Percentiles rank a stretch among this genome's conserved stretches.
phyloP scores from a whole-genome alignment of 2,797 vertebrate genomes.

The Numenius phaeopus region DNA sequence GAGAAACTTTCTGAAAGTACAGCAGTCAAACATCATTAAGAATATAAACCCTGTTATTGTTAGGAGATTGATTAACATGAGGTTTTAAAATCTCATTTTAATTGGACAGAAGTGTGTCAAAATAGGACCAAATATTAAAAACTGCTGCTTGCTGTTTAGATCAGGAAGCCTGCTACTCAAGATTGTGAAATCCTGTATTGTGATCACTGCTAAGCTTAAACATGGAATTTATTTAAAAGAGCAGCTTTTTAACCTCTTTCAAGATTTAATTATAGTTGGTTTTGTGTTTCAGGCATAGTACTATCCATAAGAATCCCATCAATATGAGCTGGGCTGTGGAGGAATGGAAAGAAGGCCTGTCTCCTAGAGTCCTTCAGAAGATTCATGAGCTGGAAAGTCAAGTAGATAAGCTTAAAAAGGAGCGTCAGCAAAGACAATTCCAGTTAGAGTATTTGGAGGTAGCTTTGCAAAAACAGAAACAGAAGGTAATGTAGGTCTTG shows the following conservation, averaged over 20 bases:
- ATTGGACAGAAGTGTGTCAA: neutral
- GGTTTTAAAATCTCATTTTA: neutral
- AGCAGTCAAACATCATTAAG: neutral
- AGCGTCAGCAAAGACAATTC: slow-evolving; percentile 90
- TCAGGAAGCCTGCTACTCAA: neutral
- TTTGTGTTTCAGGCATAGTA: neutral
- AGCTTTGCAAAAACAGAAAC: slow-evolving; percentile 91
- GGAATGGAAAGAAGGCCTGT: slow-evolving; percentile 95
- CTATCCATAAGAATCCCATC: neutral
- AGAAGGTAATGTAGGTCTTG: slow-evolving; percentile 82
- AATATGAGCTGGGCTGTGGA: slow-evolving; percentile 94
- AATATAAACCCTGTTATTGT: neutral
- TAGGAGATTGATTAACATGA: neutral
- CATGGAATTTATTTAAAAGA: neutral
- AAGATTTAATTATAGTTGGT: neutral
- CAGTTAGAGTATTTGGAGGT: slow-evolving; percentile 91
- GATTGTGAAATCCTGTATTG: neutral
- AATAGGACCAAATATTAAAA: neutral
- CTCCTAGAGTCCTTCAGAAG: slow-evolving; percentile 90
- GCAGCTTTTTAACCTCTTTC: neutral
- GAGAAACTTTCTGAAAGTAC: neutral
- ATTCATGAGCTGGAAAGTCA: slow-evolving; percentile 92
- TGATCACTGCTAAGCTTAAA: neutral
- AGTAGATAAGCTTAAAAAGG: slow-evolving; percentile 92
- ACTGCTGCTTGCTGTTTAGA: neutral